Evolutionary conservation across 2,888 invertebrate genomes (phyloP).

Genomic region (Zhuqinia jingwanae): DNA sequence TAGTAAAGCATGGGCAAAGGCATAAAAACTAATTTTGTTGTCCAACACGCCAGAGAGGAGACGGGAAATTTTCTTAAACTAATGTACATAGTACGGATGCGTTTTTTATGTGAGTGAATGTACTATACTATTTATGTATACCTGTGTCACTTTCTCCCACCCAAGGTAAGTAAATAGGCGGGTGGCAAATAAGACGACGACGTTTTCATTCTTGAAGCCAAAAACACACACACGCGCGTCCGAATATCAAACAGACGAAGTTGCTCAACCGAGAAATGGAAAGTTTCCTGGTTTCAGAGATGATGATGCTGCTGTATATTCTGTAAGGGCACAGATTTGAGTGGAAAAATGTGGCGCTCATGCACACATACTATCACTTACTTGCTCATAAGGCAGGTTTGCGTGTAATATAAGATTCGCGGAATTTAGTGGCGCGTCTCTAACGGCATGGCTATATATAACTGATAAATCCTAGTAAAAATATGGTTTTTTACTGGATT

Average conservation of each 20-base stretch:
- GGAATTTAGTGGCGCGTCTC: neutral
- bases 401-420: neutral
- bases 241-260: neutral
- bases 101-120: too few relatives aligned
- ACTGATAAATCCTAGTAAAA: neutral
- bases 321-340: neutral
- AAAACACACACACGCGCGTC: neutral
- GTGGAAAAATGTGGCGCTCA: neutral
- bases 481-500: neutral
- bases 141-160: neutral
- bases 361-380: neutral
- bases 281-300: constrained; percentile 5
- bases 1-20: neutral
- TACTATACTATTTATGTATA: constrained; percentile 8
- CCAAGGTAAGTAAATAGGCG: neutral
- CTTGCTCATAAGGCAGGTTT: neutral
- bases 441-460: neutral
- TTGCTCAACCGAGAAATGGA: constrained; percentile 22
- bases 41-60: neutral
- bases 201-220: neutral
- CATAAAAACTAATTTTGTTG: constrained; percentile 26
- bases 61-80: too few relatives aligned
- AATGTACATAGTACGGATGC: neutral
- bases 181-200: constrained; percentile 1
- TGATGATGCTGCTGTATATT: too few relatives aligned